phyloP scores from a whole-genome alignment of 2,888 invertebrate genomes.

The Lepas anatifera region DNA sequence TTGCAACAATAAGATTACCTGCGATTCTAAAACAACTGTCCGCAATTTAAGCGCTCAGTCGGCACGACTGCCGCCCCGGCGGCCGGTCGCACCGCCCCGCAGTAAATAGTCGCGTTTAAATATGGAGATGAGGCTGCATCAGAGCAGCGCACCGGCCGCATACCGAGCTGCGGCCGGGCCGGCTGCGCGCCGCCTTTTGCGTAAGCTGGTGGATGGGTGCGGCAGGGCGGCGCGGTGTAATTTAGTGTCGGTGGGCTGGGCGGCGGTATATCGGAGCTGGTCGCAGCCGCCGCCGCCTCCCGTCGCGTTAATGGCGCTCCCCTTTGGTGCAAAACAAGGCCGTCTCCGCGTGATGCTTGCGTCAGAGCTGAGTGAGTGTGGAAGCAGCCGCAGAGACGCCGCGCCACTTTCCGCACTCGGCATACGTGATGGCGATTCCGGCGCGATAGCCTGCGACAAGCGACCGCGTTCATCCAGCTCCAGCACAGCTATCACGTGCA shows the following conservation, averaged over 20 bases:
- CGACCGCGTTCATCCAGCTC: background rate
- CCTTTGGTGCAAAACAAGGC: slow-evolving; percentile 9
- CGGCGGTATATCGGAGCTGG: background rate
- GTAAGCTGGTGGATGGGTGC: too few relatives aligned
- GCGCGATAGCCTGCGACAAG: background rate
- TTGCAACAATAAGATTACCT: background rate
- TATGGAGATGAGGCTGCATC: background rate
- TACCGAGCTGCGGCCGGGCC: background rate
- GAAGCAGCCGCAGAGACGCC: background rate
- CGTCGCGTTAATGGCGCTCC: background rate
- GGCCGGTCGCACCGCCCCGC: background rate
- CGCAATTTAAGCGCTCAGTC: background rate
- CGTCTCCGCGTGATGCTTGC: background rate
- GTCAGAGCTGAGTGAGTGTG: background rate
- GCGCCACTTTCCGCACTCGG: background rate
- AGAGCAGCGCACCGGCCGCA: background rate
- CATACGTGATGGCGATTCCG: background rate
- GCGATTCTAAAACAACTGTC: slow-evolving; percentile 4
- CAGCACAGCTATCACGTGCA: slow-evolving; percentile 6
- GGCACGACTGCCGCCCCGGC: background rate
- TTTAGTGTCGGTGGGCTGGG: background rate
- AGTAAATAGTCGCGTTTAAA: background rate
- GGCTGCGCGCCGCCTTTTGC: background rate
- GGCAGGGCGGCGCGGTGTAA: background rate
- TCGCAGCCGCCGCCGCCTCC: background rate